Evolutionary conservation across 2,113 vertebrate genomes (phyloP), one percentile per base, ranked within the genome.

Genomic region (Daphoenositta chrysoptera): DNA sequence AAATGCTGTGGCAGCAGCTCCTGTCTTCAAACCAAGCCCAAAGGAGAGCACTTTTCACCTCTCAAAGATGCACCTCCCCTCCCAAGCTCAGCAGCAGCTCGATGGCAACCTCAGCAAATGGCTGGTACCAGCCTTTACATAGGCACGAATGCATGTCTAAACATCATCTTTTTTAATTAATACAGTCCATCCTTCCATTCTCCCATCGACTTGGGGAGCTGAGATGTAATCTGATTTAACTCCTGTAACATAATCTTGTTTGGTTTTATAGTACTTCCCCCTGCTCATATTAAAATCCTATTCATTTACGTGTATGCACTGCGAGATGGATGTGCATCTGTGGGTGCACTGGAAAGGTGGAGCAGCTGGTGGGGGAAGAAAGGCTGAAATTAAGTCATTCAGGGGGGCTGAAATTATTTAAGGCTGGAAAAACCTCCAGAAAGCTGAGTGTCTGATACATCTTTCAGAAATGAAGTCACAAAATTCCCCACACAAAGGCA

Each of bases 241-340:
- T 96, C 82, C 93, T 96, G 76, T 97, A 96, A 96, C 95, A 68
- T 98, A 97, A 98, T 98, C 97, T 96, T 60, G 94, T 95, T 96
- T 96, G 96, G 44, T 83, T 97, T 97, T 87, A 33, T 75, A 83
- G 91, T 96, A 95, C 96, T 98, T 97, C 93, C 96, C 93, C 90
- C 94, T 87, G 95, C 83, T 84, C 91, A 94, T 98, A 98, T 98
- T 98, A 98, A 98, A 98, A 97, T 94, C 93, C 97, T 97, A 96
- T 98, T 98, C 94, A 98, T 98, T 98, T 98, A 57, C 28, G 90
- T 92, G 91, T 92, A 89, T 76, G 87, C 61, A 40, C 65, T 68
- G 65, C 47, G 85, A 95, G 95, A 97, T 94, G 91, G 93, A 98
- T 97, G 87, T 63, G 63, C 66, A 57, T 88, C 54, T 44, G 76